Conservation (phyloP, 2,888 invertebrate genomes). For the Empis livida region DNA sequence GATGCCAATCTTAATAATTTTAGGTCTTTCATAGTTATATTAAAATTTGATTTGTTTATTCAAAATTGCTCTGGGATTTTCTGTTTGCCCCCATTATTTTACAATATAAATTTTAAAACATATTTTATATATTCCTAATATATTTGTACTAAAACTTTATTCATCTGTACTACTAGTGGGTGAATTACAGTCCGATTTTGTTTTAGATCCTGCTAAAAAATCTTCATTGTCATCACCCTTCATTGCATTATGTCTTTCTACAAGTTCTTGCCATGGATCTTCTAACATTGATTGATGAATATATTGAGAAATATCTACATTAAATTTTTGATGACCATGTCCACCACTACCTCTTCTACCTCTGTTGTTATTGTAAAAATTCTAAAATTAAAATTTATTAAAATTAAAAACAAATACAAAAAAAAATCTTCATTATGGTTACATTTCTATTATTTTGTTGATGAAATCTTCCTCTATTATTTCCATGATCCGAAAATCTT, state of each 20-base stretch:
- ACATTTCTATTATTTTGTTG: background rate
- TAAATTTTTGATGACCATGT: background rate
- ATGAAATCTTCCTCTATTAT: background rate
- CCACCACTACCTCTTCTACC: conserved; percentile 1
- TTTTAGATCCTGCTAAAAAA: background rate
- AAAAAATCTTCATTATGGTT: too few relatives aligned
- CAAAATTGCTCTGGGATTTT: too few relatives aligned
- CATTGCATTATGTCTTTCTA: conserved; percentile 21
- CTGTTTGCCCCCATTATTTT: too few relatives aligned
- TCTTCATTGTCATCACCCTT: background rate
- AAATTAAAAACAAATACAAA: background rate
- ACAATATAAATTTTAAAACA: too few relatives aligned
- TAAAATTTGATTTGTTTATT: too few relatives aligned
- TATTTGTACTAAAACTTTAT: too few relatives aligned
- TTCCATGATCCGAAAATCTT: background rate
- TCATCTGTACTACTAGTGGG: too few relatives aligned
- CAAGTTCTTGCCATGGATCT: conserved; percentile 29
- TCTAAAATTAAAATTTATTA: background rate
- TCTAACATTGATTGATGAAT: conserved; percentile 30
- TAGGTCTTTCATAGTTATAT: too few relatives aligned
- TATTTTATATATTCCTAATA: too few relatives aligned
- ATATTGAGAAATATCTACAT: conserved; percentile 12
- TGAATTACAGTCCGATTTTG: background rate
- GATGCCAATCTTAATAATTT: too few relatives aligned
- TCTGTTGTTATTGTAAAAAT: background rate